Base-by-base conservation (phyloP, 1,140 invertebrate genomes). In the Trichonephila clavata region DNA sequence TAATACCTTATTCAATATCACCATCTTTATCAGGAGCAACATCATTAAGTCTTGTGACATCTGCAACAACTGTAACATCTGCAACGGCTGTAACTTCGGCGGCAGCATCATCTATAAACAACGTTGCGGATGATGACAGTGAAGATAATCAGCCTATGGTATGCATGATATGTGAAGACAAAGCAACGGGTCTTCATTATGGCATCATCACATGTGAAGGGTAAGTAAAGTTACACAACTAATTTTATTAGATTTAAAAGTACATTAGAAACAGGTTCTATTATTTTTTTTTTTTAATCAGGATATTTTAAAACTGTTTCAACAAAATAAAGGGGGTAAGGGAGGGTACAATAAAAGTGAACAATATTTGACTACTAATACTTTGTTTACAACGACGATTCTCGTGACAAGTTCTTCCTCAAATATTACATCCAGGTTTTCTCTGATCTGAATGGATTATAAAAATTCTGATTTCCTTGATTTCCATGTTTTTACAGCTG, bases 121-220 rank as follows among this genome's bases (percentile, higher is more conserved):
- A 71, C 27, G 63, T 61, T 20, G 91, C 63, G 20, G 61, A 71
- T 8, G 93, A 90, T 20, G 87, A 90, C 20, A 71, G 90, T 27
- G 92, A 77, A 32, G 87, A 88, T 63, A 98, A 99, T 94, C 98
- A 98, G 96, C 98, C 98, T 5, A 98, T 99, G 97, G 98, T 99
- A 91, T 99, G 99, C 96, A 99, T 99, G 98, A 99, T 99, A 94
- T 99, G 99, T 96, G 98, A 99, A 95, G 99, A 99, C 95, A 98
- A 98, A 95, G 98, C 98, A 39, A 99, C 98, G 1, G 99, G 99
- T 27, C 97, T 99, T 24, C 99, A 99, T 96, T 99, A 99, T 95
- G 99, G 99, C 60, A 99, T 99, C 96, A 99, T 99, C 95, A 99
- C 98, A 61, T 99, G 99, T 96, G 99, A 99, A 96, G 98, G 98